A percentile compares a stretch with the other conserved stretches of the same genome.
Conservation (phyloP, 30 jellyfish, hydroid and myxozoan species). For the Hydra vulgaris region DNA sequence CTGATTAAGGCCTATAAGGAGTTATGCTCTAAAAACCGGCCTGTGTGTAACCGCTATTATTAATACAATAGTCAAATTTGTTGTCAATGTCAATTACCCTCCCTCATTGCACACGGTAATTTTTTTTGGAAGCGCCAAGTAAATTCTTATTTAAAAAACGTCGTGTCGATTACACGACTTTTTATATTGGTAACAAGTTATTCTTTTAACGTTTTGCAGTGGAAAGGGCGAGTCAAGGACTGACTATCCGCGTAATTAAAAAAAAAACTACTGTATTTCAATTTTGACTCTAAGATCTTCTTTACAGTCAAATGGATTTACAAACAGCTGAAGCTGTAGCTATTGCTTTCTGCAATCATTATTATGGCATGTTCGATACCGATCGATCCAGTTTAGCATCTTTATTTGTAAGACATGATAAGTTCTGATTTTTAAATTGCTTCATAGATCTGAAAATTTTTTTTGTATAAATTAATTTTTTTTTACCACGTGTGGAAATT, state of each 20-base stretch:
- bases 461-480: too few species aligned
- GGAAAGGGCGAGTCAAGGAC: not conserved
- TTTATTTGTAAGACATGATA: conserved; percentile 35
- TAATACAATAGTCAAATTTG: too few species aligned
- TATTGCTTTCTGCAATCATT: conserved; percentile 16
- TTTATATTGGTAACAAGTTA: not conserved
- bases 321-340: not conserved
- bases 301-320: not conserved
- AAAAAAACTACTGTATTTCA: too few species aligned
- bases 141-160: not conserved
- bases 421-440: not conserved
- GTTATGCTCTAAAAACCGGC: too few species aligned
- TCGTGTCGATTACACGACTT: not conserved
- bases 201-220: not conserved
- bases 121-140: not conserved
- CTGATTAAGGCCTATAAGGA: too few species aligned
- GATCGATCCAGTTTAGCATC: conserved; percentile 25
- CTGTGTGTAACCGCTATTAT: too few species aligned
- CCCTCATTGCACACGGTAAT: too few species aligned
- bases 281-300: too few species aligned
- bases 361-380: conserved; percentile 36
- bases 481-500: too few species aligned
- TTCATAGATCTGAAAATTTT: not conserved
- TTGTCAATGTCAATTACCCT: too few species aligned
- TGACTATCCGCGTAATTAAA: not conserved